A percentile compares a stretch with the other conserved stretches of the same genome.
phyloP scores from a whole-genome alignment of 2,888 invertebrate genomes.

The Pediacus dermestoides region DNA sequence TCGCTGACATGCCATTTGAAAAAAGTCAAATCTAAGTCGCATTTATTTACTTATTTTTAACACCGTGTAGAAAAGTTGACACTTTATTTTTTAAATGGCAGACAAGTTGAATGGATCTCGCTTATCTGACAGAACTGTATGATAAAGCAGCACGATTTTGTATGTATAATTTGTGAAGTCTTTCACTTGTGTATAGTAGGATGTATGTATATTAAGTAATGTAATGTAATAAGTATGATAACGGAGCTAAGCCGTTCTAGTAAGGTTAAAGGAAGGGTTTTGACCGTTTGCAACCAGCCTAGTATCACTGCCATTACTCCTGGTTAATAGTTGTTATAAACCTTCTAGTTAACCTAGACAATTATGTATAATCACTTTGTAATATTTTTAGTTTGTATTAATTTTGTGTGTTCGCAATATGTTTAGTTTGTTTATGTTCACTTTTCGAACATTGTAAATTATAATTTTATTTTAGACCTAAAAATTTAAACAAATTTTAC shows the following conservation, averaged over 20 bases:
- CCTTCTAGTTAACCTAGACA: constrained; percentile 35
- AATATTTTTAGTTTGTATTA: constrained; percentile 33
- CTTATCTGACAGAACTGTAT: constrained; percentile 25
- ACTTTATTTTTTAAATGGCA: too few species aligned
- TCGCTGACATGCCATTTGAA: too few species aligned
- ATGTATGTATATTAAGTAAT: constrained; percentile 45
- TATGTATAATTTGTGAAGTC: constrained; percentile 41
- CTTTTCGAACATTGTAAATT: constrained; percentile 5
- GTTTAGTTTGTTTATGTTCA: constrained; percentile 5
- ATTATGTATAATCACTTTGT: constrained; percentile 26
- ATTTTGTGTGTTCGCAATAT: constrained; percentile 43
- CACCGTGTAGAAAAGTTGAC: too few species aligned
- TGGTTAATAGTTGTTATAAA: constrained; percentile 38
- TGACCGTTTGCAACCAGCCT: constrained; percentile 43
- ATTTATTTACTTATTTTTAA: too few species aligned
- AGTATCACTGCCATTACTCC: constrained; percentile 43
- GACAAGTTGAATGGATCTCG: too few species aligned
- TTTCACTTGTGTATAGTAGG: constrained; percentile 46
- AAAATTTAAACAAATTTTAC: too few species aligned
- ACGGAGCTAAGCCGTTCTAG: constrained; percentile 24
- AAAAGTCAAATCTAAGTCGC: too few species aligned
- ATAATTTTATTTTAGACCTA: constrained; percentile 4
- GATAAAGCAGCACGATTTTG: constrained; percentile 30
- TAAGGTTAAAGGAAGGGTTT: constrained; percentile 28
- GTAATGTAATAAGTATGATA: constrained; percentile 30